These are phyloP conservation scores for Cordilura impudica DNA, from an alignment of 2,888 invertebrate genomes.

Conservation along the genomic window DNA sequence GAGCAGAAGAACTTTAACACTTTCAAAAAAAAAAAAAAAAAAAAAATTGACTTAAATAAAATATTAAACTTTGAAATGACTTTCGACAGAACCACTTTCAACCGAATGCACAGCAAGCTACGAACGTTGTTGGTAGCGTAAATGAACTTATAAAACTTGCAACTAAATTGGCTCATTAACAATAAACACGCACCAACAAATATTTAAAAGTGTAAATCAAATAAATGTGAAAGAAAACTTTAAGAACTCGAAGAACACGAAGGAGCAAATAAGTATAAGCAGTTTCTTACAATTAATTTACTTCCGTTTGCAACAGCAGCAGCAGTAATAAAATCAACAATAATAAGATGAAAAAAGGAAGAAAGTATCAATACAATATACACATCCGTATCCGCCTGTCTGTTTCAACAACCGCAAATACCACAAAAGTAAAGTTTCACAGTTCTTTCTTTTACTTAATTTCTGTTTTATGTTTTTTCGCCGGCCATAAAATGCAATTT, in stretches of 20 bases:
- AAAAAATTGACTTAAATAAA: constrained; percentile 43
- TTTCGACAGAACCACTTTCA: not conserved
- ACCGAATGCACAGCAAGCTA: not conserved
- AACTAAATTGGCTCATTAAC: constrained; percentile 65
- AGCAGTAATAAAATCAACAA: not conserved
- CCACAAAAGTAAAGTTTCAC: constrained; percentile 18
- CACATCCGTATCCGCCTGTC: not conserved
- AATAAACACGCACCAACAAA: constrained; percentile 60
- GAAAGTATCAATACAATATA: constrained; percentile 39
- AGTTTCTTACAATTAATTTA: constrained; percentile 62
- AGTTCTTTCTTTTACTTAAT: constrained; percentile 4
- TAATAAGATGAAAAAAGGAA: not conserved
- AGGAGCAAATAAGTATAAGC: constrained; percentile 42
- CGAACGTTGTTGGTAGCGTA: constrained; percentile 4
- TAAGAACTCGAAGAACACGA: constrained; percentile 29
- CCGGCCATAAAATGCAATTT: not conserved
- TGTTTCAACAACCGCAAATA: not conserved
- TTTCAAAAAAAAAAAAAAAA: too few relatives aligned
- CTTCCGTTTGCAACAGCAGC: constrained; percentile 33
- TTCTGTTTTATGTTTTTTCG: not conserved
- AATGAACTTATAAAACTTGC: constrained; percentile 53
- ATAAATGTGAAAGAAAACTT: constrained; percentile 58
- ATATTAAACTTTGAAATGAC: constrained; percentile 49
- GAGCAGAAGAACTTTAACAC: constrained; percentile 35
- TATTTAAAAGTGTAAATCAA: constrained; percentile 64